Evolutionary conservation across 2,113 vertebrate genomes (phyloP), one percentile per base, ranked within the genome.

Genomic region (Falcunculus frontatus): DNA sequence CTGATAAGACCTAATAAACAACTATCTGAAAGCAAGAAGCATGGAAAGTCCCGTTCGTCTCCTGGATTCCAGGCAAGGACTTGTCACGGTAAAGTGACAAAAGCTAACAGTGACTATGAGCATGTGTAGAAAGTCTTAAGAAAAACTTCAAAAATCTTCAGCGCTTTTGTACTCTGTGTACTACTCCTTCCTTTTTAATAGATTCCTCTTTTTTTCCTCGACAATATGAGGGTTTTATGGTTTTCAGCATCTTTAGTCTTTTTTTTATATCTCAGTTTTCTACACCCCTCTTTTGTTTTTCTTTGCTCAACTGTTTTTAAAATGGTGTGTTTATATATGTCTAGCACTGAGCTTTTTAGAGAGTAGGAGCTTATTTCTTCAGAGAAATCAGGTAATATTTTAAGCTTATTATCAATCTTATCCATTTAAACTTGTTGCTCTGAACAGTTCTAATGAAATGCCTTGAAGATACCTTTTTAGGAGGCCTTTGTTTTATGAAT

Each of bases 401-500:
- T 89, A 78, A 74, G 37, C n/a, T 70, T 77, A 35, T 90, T 90
- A 92, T 94, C 3, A 19, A 30, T 81, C 27, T 65, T 74, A 63
- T 16, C 59, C 41, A 50, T 60, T 79, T 75, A 78, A 77, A 78
- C 39, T 26, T 74, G 55, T 89, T 87, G 37, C 64, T 87, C 42
- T 67, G 46, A 93, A 53, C 13, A 60, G 20, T 35, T 91, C 35
- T 93, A 93, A 84, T 91, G 52, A 93, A 92, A 94, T 59, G 23
- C 63, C 64, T 89, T 18, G 46, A 86, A 83, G 76, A 70, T 17
- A 80, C 44, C 50, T 70, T 84, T 93, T 69, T 77, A 53, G 50
- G n/a, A 62, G 59, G 63, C 29, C 92, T 92, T 84, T 87, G n/a
- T 77, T 90, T 84, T 77, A 84, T 78, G 47, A 91, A 84, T 89